A percentile compares a stretch with the other conserved stretches of the same genome.
Conservation (phyloP, 1,140 invertebrate species). For the Coelopa frigida region DNA sequence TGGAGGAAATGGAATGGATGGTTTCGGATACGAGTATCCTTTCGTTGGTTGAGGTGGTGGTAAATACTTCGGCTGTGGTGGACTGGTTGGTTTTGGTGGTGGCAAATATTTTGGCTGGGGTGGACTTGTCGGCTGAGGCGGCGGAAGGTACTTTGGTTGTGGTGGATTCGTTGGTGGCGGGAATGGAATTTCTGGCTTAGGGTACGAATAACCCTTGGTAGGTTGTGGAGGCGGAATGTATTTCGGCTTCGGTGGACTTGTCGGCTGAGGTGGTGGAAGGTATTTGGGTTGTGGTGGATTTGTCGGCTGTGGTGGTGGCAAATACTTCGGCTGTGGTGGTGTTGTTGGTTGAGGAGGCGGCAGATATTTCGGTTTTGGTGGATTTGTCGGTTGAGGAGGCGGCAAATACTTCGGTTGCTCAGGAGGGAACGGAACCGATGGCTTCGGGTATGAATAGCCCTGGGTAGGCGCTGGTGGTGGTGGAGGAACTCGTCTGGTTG, state of each 20-base stretch:
- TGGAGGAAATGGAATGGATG: constrained; percentile 17
- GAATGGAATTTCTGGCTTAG: constrained; percentile 16
- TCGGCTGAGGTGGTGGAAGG: constrained; percentile 13
- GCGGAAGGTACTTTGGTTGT: constrained; percentile 22
- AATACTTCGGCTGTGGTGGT: constrained; percentile 14
- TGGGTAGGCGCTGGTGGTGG: constrained; percentile 5
- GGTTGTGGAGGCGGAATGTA: constrained; percentile 5
- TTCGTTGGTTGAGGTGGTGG: constrained; percentile 17
- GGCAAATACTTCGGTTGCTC: neutral
- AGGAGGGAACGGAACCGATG: constrained; percentile 11
- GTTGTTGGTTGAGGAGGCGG: constrained; percentile 23
- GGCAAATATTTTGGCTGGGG: constrained; percentile 19
- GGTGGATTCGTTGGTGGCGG: constrained; percentile 2
- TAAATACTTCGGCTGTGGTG: constrained; percentile 16
- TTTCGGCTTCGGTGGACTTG: constrained; percentile 5
- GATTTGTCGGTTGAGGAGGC: constrained; percentile 1
- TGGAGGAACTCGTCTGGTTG: constrained; percentile 2
- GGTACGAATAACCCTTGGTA: constrained; percentile 10
- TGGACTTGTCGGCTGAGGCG: constrained; percentile 20
- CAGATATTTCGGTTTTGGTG: constrained; percentile 21
- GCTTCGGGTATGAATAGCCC: constrained; percentile 13
- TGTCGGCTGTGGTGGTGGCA: constrained; percentile 20
- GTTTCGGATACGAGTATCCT: constrained; percentile 22
- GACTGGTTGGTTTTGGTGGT: constrained; percentile 19
- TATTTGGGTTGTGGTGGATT: constrained; percentile 21